Base-by-base conservation (phyloP, 2,797 vertebrate species). In the Muraenolepis orangiensis region DNA sequence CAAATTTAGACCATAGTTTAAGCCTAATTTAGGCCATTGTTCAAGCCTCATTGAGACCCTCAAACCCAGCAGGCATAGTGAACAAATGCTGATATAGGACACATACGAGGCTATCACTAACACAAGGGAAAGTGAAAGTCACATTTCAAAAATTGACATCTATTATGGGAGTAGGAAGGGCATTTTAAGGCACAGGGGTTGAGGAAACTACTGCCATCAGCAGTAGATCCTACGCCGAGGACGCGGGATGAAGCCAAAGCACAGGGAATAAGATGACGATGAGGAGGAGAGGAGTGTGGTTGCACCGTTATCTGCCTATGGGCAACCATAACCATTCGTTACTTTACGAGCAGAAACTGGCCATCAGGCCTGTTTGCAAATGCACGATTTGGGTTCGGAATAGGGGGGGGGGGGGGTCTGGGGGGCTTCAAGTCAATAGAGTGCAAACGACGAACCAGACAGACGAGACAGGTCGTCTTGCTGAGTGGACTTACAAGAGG, bases 401-500 rank as follows among this genome's bases (percentile, higher is more conserved):
- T 42, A 10, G 14, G 40, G 40, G 13, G 40, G 1, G 20, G 51
- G 51, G 51, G 0, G 1, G 11, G 74, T 23, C 42, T 61, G n/a
- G 30, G 32, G 69, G 70, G 66, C 7, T 85, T 72, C 74, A 72
- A 75, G 30, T 70, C 34, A 29, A 34, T 20, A 32, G 7, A 81
- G 72, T 68, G 71, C 72, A 83, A 68, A 75, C 42, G 28, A 8
- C 29, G 23, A n/a, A n/a, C n/a, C n/a, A n/a, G n/a, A n/a, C n/a
- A n/a, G n/a, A 51, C 46, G 5, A 51, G 46, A n/a, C 46, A 16
- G 40, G 7, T 4, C 6, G 40, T 42, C 40, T 14, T 14, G 67
- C 57, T 30, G 36, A 68, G 20, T n/a, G 8, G 72, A 93, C 96
- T 97, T 90, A 99, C 97, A 5, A 93, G 84, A 72, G 97, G 96